Base-by-base conservation (phyloP, 2,113 vertebrate species). In the Vimba vimba region DNA sequence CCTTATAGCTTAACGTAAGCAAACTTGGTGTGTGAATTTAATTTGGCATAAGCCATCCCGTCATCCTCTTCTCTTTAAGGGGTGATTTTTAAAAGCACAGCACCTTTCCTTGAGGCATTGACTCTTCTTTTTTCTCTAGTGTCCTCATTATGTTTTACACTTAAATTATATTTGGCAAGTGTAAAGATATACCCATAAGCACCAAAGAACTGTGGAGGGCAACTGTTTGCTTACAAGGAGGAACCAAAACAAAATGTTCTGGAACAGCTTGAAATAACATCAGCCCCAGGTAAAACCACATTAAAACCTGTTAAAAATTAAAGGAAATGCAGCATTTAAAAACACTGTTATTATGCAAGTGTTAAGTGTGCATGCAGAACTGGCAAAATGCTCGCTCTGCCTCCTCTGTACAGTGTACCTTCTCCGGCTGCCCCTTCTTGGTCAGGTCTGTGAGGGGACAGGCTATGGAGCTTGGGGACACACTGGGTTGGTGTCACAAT, bases 31-130 rank as follows among this genome's bases (percentile, higher is more conserved):
- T 27, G 71, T 75, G 27, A 47, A 62, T 80, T 39, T 23, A 43
- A 60, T 79, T 79, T 62, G 33, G 23, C 23, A 19, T 80, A n/a
- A 15, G 57, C 36, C 2, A 45, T 36, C 76, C n/a, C 13, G 19
- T 62, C 59, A 45, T 47, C 23, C 33, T 25, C 78, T n/a, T 25
- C 2, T 36, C 4, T 36, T 75, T 19, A 77, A 77, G 33, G 9
- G 25, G 19, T 78, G 75, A 55, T 21, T 77, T 43, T 57, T 57
- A 78, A 79, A 79, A 79, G 77, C 77, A 79, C 33, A 60, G 77
- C 77, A 43, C 30, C 33, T 60, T 60, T 60, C 55, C 55, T 60
- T 39, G 33, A 79, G 55, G 55, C 17, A 52, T 1, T 71, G 9
- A 57, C 19, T 71, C 27, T 52, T 57, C 19, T 57, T 82, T 52